Conservation (phyloP, 2,113 vertebrate species). For the Cnemophilus loriae region DNA sequence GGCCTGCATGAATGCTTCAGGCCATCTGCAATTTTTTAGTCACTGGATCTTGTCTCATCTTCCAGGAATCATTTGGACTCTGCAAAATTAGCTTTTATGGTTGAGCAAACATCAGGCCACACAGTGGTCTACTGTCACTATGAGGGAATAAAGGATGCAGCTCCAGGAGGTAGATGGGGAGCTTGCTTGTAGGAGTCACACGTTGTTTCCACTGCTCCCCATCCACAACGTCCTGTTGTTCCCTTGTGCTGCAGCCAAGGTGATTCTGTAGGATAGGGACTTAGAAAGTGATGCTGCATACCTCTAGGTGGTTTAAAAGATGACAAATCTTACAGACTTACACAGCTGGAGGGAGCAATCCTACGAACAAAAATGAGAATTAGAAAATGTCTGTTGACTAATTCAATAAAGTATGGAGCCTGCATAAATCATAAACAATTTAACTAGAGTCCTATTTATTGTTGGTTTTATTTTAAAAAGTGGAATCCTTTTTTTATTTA, state of each 20-base stretch:
- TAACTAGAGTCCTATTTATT: not conserved
- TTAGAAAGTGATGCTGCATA: not conserved
- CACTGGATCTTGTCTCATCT: not conserved
- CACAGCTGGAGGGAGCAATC: not conserved
- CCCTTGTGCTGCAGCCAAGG: not conserved
- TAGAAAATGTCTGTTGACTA: not conserved
- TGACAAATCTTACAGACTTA: not conserved
- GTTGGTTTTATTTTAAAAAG: not conserved
- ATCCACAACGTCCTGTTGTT: not conserved
- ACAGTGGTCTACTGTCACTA: not conserved
- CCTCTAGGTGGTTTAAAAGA: not conserved
- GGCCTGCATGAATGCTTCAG: not conserved
- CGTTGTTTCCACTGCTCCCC: not conserved
- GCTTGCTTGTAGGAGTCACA: accelerated
- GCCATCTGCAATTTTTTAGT: not conserved
- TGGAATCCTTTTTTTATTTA: not conserved
- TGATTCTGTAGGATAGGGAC: not conserved
- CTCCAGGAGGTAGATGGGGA: too few relatives aligned
- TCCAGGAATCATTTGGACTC: not conserved
- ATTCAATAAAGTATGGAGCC: not conserved
- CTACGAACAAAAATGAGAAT: not conserved
- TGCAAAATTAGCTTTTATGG: not conserved
- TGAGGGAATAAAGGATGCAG: not conserved
- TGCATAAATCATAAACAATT: not conserved
- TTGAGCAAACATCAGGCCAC: accelerated